Base-by-base conservation (phyloP, 2,888 invertebrate species). In the Thecocarcelia acutangulata region DNA sequence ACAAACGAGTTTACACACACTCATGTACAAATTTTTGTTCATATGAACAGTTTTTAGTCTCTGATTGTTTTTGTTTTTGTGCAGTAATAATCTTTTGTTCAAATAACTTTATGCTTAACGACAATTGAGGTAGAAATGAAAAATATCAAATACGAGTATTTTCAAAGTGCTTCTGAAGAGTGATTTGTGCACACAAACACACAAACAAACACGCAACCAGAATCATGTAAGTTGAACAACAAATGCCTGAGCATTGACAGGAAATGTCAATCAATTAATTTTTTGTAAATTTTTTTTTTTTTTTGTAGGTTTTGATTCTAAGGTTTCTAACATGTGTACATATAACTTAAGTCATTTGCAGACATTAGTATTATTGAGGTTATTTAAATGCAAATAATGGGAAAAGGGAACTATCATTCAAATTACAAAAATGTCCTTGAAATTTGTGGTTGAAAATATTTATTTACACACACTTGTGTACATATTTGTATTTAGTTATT, bases 191-290 rank as follows among this genome's bases (percentile, higher is more conserved):
- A 28, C 28, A 44, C 3, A 40, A 61, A 48, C 21, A 13, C 1
- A 8, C 15, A 28, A 54, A 44, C 3, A 40, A 61, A 48, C 21
- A 13, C 1, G 12, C 15, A 28, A 54, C 42, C 33, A 44, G 24
- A 68, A 58, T 44, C 3, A 72, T 44, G 24, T 24, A 48, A 46
- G 24, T 44, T 44, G 50, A 77, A 75, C 66, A 76, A 83, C 64
- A 78, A 64, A 77, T 79, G 82, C 83, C 83, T 64, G 70, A 61
- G 58, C 82, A 84, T 83, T 85, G 84, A 80, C 86, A 85, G 87
- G 84, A 87, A 87, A 85, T 87, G 87, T 85, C 87, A 88, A 87
- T 88, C 87, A 88, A 88, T 87, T 87, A 85, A 80, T 81, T 64
- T 76, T 66, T 77, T 77, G 84, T 75, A 37, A 15, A 24, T 72